Base-by-base conservation (phyloP, 1,140 invertebrate species). In the Bombyx mandarina region DNA sequence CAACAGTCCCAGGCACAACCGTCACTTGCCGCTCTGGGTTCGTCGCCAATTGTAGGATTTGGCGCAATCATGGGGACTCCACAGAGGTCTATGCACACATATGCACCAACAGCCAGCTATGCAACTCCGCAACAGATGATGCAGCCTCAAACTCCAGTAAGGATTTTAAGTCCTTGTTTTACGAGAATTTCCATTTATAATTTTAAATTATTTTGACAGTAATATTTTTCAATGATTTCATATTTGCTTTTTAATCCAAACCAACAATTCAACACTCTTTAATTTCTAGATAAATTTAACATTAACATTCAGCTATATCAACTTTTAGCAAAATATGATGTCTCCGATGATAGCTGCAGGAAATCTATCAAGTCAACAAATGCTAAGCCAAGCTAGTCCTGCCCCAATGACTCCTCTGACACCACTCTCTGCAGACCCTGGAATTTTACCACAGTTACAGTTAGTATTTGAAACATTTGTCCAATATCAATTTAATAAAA, bases 361-460 rank as follows among this genome's bases (percentile, higher is more conserved):
- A 26, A 86, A 75, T 58, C 70, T 86, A 43, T 77, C 76, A n/a
- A 75, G 83, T 3, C 82, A 87, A 43, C 89, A 84, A 54, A 88
- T 89, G 70, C 78, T 90, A 42, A 89, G 89, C 48, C 90, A 91
- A 66, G 86, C 85, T 2, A 93, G 93, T 22, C 95, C 95, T 8
- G 92, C 93, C 1, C 94, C 97, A 2, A 95, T 97, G 92, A 98
- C 97, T 8, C 97, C 97, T 26, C 95, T 97, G 91, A 98, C 97
- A 3, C 97, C 97, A 61, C 94, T 96, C 65, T 97, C 97, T 9
- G 95, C 95, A 43, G 97, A 98, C 88, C 95, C 97, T 59, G 96
- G 95, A 53, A 98, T 98, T 71, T 90, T 97, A 52, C 97, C 98
- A 54, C 96, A 98, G 79, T 89, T 99, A 77, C 97, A 99, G 96